Percentiles rank a stretch among this genome's conserved stretches.
phyloP scores from a whole-genome alignment of 2,797 vertebrate genomes.

The Oophaga sylvatica region DNA sequence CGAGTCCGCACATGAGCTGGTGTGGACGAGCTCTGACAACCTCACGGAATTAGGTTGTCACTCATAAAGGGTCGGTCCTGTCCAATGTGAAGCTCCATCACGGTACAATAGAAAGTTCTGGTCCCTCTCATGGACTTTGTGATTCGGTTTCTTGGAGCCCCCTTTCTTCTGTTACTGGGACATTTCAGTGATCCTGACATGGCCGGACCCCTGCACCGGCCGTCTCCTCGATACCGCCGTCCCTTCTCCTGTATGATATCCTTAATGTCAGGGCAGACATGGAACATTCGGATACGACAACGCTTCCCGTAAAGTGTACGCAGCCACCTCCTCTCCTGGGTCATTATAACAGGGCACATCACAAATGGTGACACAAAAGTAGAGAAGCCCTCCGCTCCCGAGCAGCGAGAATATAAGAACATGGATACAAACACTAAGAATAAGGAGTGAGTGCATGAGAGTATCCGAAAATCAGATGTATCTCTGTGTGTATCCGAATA shows the following conservation, averaged over 20 bases:
- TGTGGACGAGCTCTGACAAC: too few relatives aligned
- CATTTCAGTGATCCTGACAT: too few relatives aligned
- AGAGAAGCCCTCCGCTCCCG: background rate
- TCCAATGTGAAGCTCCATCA: too few relatives aligned
- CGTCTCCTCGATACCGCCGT: background rate
- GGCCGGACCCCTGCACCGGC: background rate
- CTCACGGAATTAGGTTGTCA: too few relatives aligned
- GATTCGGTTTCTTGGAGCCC: too few relatives aligned
- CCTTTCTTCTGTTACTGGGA: too few relatives aligned
- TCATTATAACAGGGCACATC: constrained; percentile 13
- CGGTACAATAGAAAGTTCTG: too few relatives aligned
- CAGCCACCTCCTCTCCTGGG: background rate
- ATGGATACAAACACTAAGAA: background rate
- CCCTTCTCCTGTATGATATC: background rate
- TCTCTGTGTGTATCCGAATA: too few relatives aligned
- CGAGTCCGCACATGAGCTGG: too few relatives aligned
- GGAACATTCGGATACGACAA: background rate
- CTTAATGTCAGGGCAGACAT: background rate
- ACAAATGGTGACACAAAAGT: constrained; percentile 5
- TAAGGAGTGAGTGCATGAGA: background rate
- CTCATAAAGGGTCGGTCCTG: too few relatives aligned
- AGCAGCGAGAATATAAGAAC: constrained; percentile 2
- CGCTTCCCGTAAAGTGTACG: background rate
- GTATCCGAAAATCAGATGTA: background rate
- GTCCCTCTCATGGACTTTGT: too few relatives aligned